Evolutionary conservation across 1,140 invertebrate genomes (phyloP), one percentile per base, ranked within the genome.

Genomic region (Pogonomyrmex barbatus): DNA sequence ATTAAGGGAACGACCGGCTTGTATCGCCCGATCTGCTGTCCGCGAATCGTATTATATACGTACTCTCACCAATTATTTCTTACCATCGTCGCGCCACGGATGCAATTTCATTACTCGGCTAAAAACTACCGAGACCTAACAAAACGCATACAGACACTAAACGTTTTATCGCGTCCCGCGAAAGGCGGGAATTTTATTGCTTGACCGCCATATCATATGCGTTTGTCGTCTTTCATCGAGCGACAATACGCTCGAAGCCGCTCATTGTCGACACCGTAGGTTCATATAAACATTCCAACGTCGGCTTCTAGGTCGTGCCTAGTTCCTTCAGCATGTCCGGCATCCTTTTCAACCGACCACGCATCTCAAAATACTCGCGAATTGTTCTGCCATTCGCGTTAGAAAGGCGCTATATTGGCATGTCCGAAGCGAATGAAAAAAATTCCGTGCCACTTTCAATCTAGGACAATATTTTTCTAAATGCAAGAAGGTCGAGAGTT

Each of bases 1-100:
- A 54, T 87, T 87, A 79, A 87, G 76, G 50, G 68, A 79, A 70
- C 52, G 39, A 33, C 12, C 50, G 14, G 24, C 12, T 82, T 71
- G 36, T 60, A n/a, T 54, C 45, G n/a, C 39, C 1, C 63, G 50
- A 56, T 54, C 62, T 36, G 8, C 1, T 4, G 45, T 39, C 42
- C 17, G 60, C 76, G 76, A 67, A 30, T 24, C 52, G 39, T 12
- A 68, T 39, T 62, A 9, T 62, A 9, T 60, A 14, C 36, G 39
- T 50, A 60, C 79, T 62, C 36, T 63, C 47, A 56, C 5, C 36
- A 70, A 56, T 70, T 73, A 83, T 62, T 73, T 73, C 54, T 83
- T 47, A n/a, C 30, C 10, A 42, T 54, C 5, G 47, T n/a, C 14
- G 45, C 60, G 14, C 17, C 30, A 39, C 39, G 52, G 42, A 42